A percentile compares a stretch with the other conserved stretches of the same genome.
These are phyloP conservation scores for Apamea sordens DNA, from an alignment of 2,888 invertebrate species.

Conservation along the genomic window DNA sequence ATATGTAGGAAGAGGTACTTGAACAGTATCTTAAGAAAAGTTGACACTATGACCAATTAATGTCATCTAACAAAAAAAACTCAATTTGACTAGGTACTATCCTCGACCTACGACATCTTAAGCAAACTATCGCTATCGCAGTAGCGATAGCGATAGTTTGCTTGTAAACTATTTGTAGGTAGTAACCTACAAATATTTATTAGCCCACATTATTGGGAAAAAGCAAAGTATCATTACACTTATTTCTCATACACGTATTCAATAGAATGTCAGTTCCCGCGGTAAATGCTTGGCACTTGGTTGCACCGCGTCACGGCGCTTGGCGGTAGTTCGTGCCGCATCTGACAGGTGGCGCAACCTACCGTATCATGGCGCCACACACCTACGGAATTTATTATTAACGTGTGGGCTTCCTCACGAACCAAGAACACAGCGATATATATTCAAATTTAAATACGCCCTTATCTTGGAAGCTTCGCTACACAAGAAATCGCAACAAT, in stretches of 20 bases:
- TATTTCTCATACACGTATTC: conserved; percentile 59
- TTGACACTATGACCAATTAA: no score
- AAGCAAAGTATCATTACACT: conserved; percentile 48
- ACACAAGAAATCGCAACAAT: conserved; percentile 24
- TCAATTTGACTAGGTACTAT: background rate
- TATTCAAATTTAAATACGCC: conserved; percentile 31
- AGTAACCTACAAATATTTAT: conserved; percentile 46
- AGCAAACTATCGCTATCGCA: background rate
- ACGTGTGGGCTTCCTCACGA: conserved; percentile 65
- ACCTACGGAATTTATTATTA: conserved; percentile 65
- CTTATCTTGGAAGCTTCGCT: conserved; percentile 29
- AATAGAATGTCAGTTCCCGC: conserved; percentile 64
- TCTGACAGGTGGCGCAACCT: conserved; percentile 67
- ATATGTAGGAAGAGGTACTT: background rate
- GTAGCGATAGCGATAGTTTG: no score
- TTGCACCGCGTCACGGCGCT: conserved; percentile 55
- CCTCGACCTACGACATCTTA: background rate
- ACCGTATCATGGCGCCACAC: conserved; percentile 65
- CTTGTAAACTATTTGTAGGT: no score
- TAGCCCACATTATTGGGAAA: conserved; percentile 49
- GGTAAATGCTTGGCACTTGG: conserved; percentile 60
- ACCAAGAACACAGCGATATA: conserved; percentile 34
- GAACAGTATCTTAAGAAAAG: background rate
- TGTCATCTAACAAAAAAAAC: background rate
- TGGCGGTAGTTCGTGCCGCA: conserved; percentile 61